Evolutionary conservation across 2,797 vertebrate genomes (phyloP).

Genomic region (Hafferia zeledoni): DNA sequence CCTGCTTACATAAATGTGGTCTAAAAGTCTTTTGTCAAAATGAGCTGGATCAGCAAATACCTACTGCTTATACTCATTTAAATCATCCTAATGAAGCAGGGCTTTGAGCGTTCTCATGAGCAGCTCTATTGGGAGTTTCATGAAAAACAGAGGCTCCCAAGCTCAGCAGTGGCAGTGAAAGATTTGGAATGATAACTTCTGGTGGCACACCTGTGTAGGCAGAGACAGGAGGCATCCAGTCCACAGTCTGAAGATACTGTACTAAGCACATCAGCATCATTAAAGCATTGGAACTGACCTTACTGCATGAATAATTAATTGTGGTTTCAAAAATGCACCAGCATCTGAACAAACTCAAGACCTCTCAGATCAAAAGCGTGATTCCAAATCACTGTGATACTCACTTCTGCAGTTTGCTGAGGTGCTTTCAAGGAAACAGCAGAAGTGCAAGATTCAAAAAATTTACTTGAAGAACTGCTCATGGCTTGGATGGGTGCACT

Average conservation of each 20-base stretch:
- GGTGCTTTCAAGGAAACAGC: background rate
- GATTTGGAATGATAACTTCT: background rate
- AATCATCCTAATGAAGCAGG: background rate
- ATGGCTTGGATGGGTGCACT: background rate
- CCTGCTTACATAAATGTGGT: background rate
- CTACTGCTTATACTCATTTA: slow-evolving; percentile 12
- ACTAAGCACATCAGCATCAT: background rate
- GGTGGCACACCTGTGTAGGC: background rate
- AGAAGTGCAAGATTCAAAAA: background rate
- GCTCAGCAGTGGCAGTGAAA: background rate
- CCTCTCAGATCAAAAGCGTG: background rate
- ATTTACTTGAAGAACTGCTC: background rate
- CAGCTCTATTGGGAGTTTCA: background rate
- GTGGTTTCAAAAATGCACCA: background rate
- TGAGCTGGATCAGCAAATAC: slow-evolving; percentile 32
- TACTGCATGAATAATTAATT: background rate
- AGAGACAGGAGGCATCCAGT: background rate
- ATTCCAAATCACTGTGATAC: background rate
- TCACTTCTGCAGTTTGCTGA: background rate
- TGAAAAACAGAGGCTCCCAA: background rate
- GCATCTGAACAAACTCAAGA: background rate
- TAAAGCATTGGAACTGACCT: background rate
- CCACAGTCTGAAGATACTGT: background rate
- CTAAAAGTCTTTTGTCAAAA: slow-evolving; percentile 24
- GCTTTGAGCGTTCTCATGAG: background rate